phyloP scores from a whole-genome alignment of 64 coral and sea anemone species.

The Catalaphyllia jardinei region DNA sequence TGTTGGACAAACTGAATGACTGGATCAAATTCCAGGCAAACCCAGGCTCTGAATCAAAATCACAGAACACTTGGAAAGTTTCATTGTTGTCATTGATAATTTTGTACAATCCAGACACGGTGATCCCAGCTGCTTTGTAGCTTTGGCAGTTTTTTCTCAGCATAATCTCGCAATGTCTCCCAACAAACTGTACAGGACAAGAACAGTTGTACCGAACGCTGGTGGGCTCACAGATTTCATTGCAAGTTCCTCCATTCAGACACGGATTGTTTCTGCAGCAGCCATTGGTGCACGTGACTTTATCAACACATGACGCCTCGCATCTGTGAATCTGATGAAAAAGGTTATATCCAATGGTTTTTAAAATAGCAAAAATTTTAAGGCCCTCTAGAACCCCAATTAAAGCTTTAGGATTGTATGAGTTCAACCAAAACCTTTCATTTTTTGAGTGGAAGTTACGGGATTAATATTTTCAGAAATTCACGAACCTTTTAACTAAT shows the following conservation, averaged over 20 bases:
- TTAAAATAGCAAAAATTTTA: too few species aligned
- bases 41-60: constrained; percentile 6
- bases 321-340: neutral
- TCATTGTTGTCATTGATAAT: constrained; percentile 14
- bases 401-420: too few species aligned
- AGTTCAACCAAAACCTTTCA: too few species aligned
- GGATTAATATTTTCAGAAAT: too few species aligned
- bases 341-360: too few species aligned
- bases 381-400: too few species aligned
- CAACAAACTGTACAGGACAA: constrained; percentile 23
- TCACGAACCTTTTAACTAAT: too few species aligned
- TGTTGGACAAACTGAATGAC: constrained; percentile 37
- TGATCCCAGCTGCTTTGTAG: neutral
- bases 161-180: constrained; percentile 35
- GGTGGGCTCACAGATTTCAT: constrained; percentile 36
- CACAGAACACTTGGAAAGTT: constrained; percentile 38
- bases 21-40: constrained; percentile 48
- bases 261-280: constrained; percentile 27
- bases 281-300: neutral
- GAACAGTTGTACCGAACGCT: constrained; percentile 21
- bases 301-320: neutral
- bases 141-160: constrained; percentile 14
- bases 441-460: too few species aligned
- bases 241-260: constrained; percentile 22
- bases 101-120: constrained; percentile 25